These are phyloP conservation scores for Rhadina sibilatrix DNA, from an alignment of 2,113 vertebrate genomes.

Conservation along the genomic window DNA sequence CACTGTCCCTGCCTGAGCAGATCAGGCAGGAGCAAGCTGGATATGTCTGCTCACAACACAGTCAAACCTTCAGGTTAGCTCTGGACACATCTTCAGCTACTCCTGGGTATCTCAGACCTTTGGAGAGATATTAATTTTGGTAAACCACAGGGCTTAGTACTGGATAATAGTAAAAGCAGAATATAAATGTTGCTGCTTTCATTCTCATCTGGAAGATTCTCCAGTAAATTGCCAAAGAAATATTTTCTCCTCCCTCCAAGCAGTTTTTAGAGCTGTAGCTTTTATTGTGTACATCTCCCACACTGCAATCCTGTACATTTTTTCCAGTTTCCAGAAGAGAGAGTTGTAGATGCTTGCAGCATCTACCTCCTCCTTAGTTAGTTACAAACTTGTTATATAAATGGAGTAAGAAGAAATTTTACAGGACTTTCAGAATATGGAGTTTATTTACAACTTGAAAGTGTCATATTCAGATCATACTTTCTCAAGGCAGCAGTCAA, in stretches of 20 bases:
- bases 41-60: background rate
- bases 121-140: background rate
- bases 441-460: background rate
- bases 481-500: background rate
- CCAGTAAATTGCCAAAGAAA: background rate
- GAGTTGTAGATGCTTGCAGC: background rate
- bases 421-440: background rate
- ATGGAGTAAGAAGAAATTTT: background rate
- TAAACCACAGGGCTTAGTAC: background rate
- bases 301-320: background rate
- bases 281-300: background rate
- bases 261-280: background rate
- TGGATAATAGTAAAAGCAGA: background rate
- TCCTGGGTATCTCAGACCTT: background rate
- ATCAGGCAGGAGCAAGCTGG: background rate
- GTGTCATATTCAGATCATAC: background rate
- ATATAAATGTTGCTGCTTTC: background rate
- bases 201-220: background rate
- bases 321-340: background rate
- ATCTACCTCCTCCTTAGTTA: background rate
- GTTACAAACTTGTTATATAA: background rate
- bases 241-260: background rate
- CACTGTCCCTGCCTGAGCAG: background rate
- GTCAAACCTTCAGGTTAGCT: background rate
- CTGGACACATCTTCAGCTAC: background rate